These are phyloP conservation scores for Amyelois transitella DNA, from an alignment of 1,140 invertebrate species.

Conservation along the genomic window DNA sequence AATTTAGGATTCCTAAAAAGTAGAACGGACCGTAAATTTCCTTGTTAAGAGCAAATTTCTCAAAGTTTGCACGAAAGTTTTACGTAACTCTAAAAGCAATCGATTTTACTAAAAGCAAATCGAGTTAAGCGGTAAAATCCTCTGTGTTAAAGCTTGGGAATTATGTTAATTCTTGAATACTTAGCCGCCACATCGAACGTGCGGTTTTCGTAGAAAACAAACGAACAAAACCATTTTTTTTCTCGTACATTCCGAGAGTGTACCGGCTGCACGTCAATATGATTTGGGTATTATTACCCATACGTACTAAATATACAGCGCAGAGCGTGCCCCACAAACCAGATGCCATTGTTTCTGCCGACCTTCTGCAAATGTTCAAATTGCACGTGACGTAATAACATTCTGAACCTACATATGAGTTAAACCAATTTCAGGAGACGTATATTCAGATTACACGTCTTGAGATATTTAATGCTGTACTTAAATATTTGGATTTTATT, in stretches of 20 bases:
- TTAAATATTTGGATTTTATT: no score
- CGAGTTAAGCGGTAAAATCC: background rate
- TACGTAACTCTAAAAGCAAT: no score
- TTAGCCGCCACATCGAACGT: background rate
- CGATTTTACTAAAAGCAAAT: background rate
- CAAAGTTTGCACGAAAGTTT: no score
- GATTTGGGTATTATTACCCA: background rate
- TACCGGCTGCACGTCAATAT: background rate
- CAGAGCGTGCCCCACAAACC: background rate
- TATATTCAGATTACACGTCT: no score
- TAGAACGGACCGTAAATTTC: no score
- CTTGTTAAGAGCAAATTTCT: no score
- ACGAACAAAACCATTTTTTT: background rate
- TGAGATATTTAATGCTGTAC: no score
- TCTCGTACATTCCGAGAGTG: background rate
- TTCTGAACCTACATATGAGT: background rate
- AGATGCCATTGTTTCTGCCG: background rate
- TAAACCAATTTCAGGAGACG: no score
- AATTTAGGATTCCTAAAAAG: no score
- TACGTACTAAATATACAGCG: background rate
- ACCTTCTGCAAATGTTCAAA: background rate
- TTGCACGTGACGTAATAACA: background rate
- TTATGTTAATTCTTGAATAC: background rate
- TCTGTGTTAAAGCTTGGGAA: background rate
- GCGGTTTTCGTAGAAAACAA: background rate